Evolutionary conservation across 1,140 invertebrate species (phyloP), one percentile per base, ranked within the genome.

Genomic region (Ridgeia piscesae): DNA sequence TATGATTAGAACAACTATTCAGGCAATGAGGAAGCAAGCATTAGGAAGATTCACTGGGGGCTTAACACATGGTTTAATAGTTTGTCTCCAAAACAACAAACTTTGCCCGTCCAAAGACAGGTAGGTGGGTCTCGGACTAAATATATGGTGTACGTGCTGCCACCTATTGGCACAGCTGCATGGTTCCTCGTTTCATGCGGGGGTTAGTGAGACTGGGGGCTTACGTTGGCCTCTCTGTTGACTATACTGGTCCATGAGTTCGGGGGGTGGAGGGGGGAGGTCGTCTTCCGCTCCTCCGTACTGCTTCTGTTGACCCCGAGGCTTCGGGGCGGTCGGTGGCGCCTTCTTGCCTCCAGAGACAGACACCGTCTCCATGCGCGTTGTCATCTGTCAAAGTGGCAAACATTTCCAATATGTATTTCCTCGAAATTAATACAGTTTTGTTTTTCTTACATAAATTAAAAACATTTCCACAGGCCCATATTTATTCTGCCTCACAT

Each of bases 351-450:
- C 92, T 34, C 94, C 92, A 77, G 93, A 94, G 91, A 94, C 94
- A 34, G 93, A 92, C 92, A 95, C 91, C 94, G 95, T 93, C 88
- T 94, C 93, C 35, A 93, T 42, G 92, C 33, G 34, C 33, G 89
- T 91, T 92, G 35, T 33, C 91, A 91, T 42, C 91, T 88, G 35
- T 48, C 89, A 92, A 89, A 4, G 27, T 2, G 27, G 58, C 27
- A 77, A 77, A 77, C 14, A 77, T 77, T 77, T 17, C 14, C 58
- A 89, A 58, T 90, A 33, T 58, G 88, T 33, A 88, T 31, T 21
- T 42, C 89, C 21, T 77, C 58, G 4, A 11, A 42, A 42, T 6
- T 42, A 42, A 42, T 42, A 42, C 11, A 42, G 4, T 42, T 42
- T 42, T 42, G 4, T 42, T 42, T 42, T 42, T 42, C 4, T 6